A percentile compares a stretch with the other conserved stretches of the same genome.
Evolutionary conservation across 1,140 invertebrate genomes (phyloP).

Genomic region (Caenorhabditis latens): DNA sequence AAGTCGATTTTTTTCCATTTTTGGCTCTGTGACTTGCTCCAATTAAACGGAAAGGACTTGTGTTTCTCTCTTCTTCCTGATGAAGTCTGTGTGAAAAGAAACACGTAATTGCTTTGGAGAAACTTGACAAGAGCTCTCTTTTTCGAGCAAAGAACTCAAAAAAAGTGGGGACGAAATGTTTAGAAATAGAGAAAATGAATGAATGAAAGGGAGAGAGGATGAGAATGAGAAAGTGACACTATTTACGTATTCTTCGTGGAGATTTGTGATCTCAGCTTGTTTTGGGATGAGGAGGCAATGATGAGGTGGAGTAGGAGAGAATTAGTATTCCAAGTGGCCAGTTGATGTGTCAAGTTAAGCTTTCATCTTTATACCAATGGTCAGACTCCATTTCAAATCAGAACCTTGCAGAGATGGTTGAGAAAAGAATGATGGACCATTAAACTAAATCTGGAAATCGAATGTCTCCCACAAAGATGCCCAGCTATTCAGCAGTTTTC

Average conservation of each 20-base stretch:
- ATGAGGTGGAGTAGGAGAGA: background rate
- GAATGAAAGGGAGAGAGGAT: background rate
- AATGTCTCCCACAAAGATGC: too few relatives aligned
- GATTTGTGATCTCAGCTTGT: background rate
- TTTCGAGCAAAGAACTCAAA: background rate
- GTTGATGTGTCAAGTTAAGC: background rate
- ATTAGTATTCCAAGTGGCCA: constrained; percentile 11
- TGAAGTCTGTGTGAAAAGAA: constrained; percentile 51
- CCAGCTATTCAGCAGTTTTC: too few relatives aligned
- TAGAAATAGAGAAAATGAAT: background rate
- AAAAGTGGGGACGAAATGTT: too few relatives aligned
- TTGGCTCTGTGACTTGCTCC: background rate
- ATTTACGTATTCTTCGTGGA: background rate
- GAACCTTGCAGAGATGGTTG: too few relatives aligned
- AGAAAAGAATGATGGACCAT: too few relatives aligned
- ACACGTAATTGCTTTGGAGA: constrained; percentile 43
- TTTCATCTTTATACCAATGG: background rate
- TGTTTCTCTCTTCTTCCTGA: background rate
- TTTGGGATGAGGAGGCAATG: background rate
- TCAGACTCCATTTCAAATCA: background rate
- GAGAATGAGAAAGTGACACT: background rate
- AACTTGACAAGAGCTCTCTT: constrained; percentile 23
- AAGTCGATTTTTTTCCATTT: constrained; percentile 36
- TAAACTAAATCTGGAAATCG: too few relatives aligned
- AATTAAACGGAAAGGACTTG: constrained; percentile 28